Percentiles rank a stretch among this genome's conserved stretches.
These are phyloP conservation scores for Colossoma macropomum DNA, from an alignment of 2,113 vertebrate species.

Conservation along the genomic window DNA sequence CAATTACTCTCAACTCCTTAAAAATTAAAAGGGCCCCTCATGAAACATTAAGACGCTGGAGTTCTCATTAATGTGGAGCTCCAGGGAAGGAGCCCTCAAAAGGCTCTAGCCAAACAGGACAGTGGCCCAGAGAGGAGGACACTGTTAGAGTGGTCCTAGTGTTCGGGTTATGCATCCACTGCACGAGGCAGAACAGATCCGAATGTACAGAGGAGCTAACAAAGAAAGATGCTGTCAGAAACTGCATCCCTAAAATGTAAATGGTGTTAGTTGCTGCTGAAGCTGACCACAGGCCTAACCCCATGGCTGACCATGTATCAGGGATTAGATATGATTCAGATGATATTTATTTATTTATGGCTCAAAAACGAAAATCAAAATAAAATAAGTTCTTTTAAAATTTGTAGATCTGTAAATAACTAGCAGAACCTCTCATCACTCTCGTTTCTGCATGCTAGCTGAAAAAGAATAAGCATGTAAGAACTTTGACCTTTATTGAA, in stretches of 20 bases:
- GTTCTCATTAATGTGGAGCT: conserved; percentile 51
- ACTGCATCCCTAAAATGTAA: too few relatives aligned
- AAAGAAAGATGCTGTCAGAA: too few relatives aligned
- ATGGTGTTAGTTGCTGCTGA: background rate
- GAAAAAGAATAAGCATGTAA: too few relatives aligned
- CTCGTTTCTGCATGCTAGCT: too few relatives aligned
- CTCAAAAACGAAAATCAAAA: background rate
- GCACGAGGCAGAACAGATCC: background rate
- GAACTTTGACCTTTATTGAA: too few relatives aligned
- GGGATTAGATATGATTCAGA: background rate
- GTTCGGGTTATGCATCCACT: background rate
- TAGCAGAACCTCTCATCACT: too few relatives aligned
- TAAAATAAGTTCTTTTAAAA: too few relatives aligned
- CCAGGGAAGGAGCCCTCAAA: conserved; percentile 15
- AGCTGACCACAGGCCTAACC: background rate
- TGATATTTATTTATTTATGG: too few relatives aligned
- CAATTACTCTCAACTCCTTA: conserved; percentile 60
- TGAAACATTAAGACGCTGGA: conserved; percentile 55
- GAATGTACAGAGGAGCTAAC: background rate
- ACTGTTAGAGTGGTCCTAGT: background rate
- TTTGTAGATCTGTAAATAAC: too few relatives aligned
- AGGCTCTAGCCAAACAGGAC: conserved; percentile 40
- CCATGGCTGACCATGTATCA: background rate
- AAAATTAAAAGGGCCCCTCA: conserved; percentile 57
- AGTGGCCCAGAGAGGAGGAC: conserved; percentile 39